Evolutionary conservation across 2,888 invertebrate genomes (phyloP), one percentile per base, ranked within the genome.

Genomic region (Metallyticus violacea): DNA sequence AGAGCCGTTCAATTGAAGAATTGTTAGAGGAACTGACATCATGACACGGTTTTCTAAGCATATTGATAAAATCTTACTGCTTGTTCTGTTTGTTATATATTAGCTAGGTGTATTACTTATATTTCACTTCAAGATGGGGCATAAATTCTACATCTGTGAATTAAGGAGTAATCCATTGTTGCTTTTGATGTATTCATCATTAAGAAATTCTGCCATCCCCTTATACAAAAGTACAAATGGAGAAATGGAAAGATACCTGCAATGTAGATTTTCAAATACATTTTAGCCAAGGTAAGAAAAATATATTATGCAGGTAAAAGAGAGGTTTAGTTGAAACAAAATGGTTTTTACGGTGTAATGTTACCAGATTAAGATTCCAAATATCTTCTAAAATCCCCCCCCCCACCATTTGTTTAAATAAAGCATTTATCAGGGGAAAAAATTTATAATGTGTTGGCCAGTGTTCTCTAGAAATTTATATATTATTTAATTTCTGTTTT

Each of bases 1-100:
- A 97, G 90, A 95, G 96, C 88, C 95, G 96, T 89, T 95, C 95
- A 0, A 95, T 95, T 0, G 97, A 97, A 90, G 96, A 96, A 90
- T 93, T 97, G 88, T 92, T 97, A 88, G 97, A 97, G 91, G 94
- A 96, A 88, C 92, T 97, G 87, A 96, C 96, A 1, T 93, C 93
- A 85, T 93, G 92, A 91, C 89, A 85, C 85, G 87, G 40, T 15
- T 81, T 40, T 7, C 25, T 27, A 82, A 30, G 2, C 5, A 76
- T 62, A 26, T 62, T 62, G 9, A 4, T 62, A 15, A 62, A 0
- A 62, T 62, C 40, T 15, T 15, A 62, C 22, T 62, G 40, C 22
- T 62, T 15, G 22, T 15, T n/a, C n/a, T n/a, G 3, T 62, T 62
- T 62, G 7, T 40, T 4, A 15, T 3, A 62, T 62, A 15, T 62